These are phyloP conservation scores for Geotrupes spiniger DNA, from an alignment of 2,888 invertebrate genomes.

Conservation along the genomic window DNA sequence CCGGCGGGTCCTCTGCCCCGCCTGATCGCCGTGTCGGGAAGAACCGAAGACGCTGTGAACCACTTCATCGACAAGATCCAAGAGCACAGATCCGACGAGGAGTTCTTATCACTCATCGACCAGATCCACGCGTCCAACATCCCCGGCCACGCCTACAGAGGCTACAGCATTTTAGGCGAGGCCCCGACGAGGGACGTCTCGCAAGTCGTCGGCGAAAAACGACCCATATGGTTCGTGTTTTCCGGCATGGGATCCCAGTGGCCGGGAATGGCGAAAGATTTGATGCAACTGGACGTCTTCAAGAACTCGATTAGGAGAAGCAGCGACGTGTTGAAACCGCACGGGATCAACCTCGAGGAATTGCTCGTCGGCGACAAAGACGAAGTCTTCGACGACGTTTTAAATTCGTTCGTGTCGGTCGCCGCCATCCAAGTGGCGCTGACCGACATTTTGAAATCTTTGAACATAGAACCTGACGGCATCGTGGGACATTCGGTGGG, in stretches of 20 bases:
- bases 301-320: constrained; percentile 73
- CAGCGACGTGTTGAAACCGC: constrained; percentile 72
- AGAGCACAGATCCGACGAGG: constrained; percentile 61
- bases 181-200: constrained; percentile 53
- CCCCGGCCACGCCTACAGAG: constrained; percentile 76
- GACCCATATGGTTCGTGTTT: constrained; percentile 93
- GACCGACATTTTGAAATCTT: constrained; percentile 77
- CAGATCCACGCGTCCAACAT: constrained; percentile 70
- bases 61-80: constrained; percentile 63
- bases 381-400: constrained; percentile 76
- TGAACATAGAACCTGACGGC: constrained; percentile 85
- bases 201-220: constrained; percentile 55
- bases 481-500: constrained; percentile 96
- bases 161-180: constrained; percentile 71
- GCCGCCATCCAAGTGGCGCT: constrained; percentile 95
- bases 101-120: constrained; percentile 74
- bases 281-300: constrained; percentile 82
- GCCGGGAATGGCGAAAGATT: constrained; percentile 89
- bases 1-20: constrained; percentile 61
- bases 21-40: constrained; percentile 76
- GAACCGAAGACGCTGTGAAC: constrained; percentile 77
- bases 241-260: constrained; percentile 99
- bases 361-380: constrained; percentile 75
- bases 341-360: constrained; percentile 79
- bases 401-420: constrained; percentile 90